A percentile compares a stretch with the other conserved stretches of the same genome.
These are phyloP conservation scores for Ameiurus melas DNA, from an alignment of 2,113 vertebrate genomes.

Conservation along the genomic window DNA sequence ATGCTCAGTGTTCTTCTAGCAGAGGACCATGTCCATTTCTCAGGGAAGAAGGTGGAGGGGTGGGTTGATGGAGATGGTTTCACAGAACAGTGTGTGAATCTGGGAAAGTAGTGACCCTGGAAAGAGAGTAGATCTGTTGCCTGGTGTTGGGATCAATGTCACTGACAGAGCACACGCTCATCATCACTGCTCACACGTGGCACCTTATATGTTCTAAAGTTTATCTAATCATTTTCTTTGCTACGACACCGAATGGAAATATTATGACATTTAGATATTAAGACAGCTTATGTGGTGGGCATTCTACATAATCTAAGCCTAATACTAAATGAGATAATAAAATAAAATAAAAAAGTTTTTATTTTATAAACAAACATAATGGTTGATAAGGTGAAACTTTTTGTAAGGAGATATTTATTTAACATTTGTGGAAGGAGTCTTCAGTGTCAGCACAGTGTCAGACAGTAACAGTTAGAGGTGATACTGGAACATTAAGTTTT, in stretches of 20 bases:
- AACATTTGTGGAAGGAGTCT: neutral
- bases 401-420: neutral
- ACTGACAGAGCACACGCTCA: constrained; percentile 31
- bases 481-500: neutral
- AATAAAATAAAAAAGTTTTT: neutral
- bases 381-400: neutral
- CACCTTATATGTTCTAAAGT: neutral
- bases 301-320: neutral
- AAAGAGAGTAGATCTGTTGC: constrained; percentile 23
- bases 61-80: constrained; percentile 49
- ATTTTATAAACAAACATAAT: neutral
- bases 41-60: constrained; percentile 54
- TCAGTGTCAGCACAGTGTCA: neutral
- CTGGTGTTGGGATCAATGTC: constrained; percentile 42
- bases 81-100: constrained; percentile 61
- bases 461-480: neutral
- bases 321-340: neutral
- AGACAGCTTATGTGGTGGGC: neutral
- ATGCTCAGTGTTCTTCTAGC: constrained; percentile 45
- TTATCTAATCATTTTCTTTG: neutral
- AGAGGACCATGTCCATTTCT: constrained; percentile 45
- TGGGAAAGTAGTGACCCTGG: constrained; percentile 69
- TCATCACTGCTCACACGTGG: constrained; percentile 22
- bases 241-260: neutral
- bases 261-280: neutral